Evolutionary conservation across 2,113 vertebrate genomes (phyloP).

Genomic region (Hippolais icterina): DNA sequence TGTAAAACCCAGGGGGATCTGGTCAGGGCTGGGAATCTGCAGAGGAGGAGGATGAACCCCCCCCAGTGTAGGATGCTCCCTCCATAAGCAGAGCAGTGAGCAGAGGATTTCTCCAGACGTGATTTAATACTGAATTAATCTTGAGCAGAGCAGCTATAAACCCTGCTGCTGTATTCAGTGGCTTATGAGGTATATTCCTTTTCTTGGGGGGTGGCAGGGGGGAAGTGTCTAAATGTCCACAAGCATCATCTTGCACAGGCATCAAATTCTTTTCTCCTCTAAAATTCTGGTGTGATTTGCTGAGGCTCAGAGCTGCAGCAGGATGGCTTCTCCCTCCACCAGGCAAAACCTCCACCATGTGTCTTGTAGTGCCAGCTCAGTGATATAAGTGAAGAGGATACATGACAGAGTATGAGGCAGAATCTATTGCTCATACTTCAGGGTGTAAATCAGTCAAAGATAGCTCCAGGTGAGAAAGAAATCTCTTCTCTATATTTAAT

Average conservation of each 20-base stretch:
- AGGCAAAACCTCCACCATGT: not conserved
- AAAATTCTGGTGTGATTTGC: not conserved
- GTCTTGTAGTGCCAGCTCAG: not conserved
- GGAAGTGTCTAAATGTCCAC: not conserved
- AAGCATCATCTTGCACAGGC: not conserved
- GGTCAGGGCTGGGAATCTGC: not conserved
- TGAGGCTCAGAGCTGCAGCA: not conserved
- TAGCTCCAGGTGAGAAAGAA: conserved; percentile 13
- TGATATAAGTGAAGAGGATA: not conserved
- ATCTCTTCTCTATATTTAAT: conserved; percentile 8
- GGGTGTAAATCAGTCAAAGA: not conserved
- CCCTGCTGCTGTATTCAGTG: not conserved
- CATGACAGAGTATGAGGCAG: not conserved
- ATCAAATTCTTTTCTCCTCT: not conserved
- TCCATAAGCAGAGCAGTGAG: not conserved
- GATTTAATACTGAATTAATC: not conserved
- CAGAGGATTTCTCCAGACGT: not conserved
- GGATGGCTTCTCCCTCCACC: not conserved
- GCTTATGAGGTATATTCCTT: not conserved
- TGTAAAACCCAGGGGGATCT: not conserved
- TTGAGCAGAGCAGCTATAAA: not conserved
- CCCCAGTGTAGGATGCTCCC: not conserved
- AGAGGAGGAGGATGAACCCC: not conserved
- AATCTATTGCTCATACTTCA: not conserved
- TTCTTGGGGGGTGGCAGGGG: not conserved